These are phyloP conservation scores for Malurus alboscapulatus DNA, from an alignment of 2,113 vertebrate genomes.

Conservation along the genomic window DNA sequence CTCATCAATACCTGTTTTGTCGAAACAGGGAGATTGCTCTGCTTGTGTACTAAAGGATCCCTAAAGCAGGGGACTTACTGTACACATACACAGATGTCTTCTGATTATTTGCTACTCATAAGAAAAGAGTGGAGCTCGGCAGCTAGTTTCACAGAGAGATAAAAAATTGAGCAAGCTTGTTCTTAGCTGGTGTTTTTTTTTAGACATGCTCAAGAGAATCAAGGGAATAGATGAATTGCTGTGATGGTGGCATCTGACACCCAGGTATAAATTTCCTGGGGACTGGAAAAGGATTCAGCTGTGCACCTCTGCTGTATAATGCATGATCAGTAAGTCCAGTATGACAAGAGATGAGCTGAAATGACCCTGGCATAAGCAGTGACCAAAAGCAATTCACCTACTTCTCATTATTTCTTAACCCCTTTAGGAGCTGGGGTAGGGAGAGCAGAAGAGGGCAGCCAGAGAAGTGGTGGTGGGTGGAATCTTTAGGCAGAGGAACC, in stretches of 20 bases:
- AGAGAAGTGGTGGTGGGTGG: not conserved
- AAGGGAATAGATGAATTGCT: not conserved
- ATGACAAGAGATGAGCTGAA: not conserved
- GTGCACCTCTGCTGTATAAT: not conserved
- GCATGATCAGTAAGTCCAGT: not conserved
- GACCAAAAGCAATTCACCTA: not conserved
- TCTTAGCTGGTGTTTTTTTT: not conserved
- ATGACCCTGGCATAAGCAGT: not conserved
- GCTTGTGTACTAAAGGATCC: not conserved
- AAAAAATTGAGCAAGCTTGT: not conserved
- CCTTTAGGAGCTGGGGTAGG: not conserved
- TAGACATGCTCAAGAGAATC: not conserved
- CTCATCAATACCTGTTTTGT: not conserved
- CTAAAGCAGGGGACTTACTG: not conserved
- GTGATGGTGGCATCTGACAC: not conserved
- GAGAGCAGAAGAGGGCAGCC: rapidly evolving
- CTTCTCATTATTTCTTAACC: not conserved
- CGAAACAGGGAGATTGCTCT: not conserved
- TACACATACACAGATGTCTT: rapidly evolving
- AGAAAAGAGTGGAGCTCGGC: not conserved
- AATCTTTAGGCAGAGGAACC: not conserved
- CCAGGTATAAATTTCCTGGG: not conserved
- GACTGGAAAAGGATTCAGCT: not conserved
- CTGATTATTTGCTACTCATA: not conserved
- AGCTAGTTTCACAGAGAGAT: not conserved